phyloP scores from a whole-genome alignment of 2,797 vertebrate genomes.

The Lutjanus campechanus region DNA sequence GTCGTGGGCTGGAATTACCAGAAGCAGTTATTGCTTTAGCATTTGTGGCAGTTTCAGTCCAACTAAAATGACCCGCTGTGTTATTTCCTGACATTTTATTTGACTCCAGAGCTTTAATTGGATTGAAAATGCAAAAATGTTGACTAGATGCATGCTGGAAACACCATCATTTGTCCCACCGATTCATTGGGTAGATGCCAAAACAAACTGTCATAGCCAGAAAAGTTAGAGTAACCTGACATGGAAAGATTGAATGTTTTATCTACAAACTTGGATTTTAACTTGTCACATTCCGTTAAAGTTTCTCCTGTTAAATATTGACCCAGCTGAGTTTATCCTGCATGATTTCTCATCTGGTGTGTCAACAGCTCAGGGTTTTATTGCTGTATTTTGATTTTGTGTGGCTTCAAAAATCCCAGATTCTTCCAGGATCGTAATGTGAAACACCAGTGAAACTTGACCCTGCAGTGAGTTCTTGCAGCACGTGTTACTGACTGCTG shows the following conservation, averaged over 20 bases:
- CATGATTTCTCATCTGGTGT: background rate
- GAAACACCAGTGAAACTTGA: background rate
- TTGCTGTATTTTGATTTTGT: constrained; percentile 10
- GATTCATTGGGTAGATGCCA: background rate
- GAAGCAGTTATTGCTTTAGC: background rate
- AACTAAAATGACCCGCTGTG: background rate
- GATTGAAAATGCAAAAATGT: background rate
- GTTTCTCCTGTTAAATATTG: constrained; percentile 24
- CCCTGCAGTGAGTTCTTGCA: background rate
- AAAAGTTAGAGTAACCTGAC: background rate
- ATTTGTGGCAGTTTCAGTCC: background rate
- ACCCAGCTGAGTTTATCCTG: constrained; percentile 2
- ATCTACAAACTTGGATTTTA: background rate
- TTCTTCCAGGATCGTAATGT: background rate
- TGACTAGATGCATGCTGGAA: background rate
- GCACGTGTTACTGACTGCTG: background rate
- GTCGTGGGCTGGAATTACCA: background rate
- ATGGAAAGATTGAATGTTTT: background rate
- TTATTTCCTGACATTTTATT: background rate
- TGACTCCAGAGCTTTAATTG: background rate
- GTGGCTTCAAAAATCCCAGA: background rate
- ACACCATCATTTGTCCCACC: background rate
- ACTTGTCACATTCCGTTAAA: background rate
- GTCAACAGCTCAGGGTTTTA: constrained; percentile 3
- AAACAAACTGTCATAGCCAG: background rate